Evolutionary conservation across 1,140 invertebrate species (phyloP).

Genomic region (Danaus melanippus): DNA sequence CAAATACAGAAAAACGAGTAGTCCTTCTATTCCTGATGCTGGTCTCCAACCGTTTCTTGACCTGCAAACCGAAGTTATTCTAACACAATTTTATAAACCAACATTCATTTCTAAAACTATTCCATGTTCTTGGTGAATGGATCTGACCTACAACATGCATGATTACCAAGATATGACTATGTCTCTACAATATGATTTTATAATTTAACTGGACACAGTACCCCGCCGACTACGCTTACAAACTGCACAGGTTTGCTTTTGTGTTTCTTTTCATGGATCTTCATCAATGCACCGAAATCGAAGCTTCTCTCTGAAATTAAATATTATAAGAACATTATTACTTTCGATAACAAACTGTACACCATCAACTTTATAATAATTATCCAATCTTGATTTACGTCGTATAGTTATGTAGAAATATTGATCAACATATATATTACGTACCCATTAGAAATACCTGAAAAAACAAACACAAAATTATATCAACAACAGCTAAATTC

Average conservation of each 20-base stretch:
- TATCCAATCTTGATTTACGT: no score
- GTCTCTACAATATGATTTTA: conserved; percentile 7
- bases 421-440: conserved; percentile 9
- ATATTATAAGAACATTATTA: conserved; percentile 4
- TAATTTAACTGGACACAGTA: conserved; percentile 25
- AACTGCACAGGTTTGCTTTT: conserved; percentile 49
- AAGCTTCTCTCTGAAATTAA: conserved; percentile 47
- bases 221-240: conserved; percentile 47
- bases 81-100: conserved; percentile 1
- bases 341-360: background rate
- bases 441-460: conserved; percentile 46
- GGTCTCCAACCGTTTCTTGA: conserved; percentile 40
- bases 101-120: background rate
- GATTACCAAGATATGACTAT: conserved; percentile 5
- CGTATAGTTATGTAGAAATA: no score
- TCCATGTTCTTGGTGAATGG: background rate
- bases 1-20: conserved; percentile 39
- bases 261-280: conserved; percentile 47
- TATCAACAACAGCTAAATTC: conserved; percentile 29
- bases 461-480: conserved; percentile 32
- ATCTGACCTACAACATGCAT: conserved; percentile 32
- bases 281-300: conserved; percentile 40
- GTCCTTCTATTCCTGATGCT: conserved; percentile 40
- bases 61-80: conserved; percentile 32
- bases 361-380: no score